Conservation (phyloP, 2,888 invertebrate species). For the Hirtodrosophila trivittata region DNA sequence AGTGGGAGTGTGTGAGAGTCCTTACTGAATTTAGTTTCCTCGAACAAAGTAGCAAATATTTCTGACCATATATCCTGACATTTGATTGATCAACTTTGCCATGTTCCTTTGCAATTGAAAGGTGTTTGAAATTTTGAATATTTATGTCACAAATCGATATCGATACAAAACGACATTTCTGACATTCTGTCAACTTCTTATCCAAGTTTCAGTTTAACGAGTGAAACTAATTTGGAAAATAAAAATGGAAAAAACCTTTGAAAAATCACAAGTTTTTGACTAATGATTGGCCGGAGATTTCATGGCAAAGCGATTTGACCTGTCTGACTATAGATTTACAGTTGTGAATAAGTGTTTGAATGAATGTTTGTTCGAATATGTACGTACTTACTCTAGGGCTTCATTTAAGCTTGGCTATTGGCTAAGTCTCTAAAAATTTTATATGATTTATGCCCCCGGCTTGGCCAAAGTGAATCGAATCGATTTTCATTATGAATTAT, state of each 20-base stretch:
- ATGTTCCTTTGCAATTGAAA: neutral
- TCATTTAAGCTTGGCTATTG: conserved; percentile 15
- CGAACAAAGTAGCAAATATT: conserved; percentile 5
- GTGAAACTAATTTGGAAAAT: too few species aligned
- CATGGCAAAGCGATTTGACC: conserved; percentile 20
- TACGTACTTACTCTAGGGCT: too few species aligned
- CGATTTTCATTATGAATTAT: conserved; percentile 73
- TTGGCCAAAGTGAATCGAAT: conserved; percentile 67
- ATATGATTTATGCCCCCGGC: conserved; percentile 62
- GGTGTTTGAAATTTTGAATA: neutral
- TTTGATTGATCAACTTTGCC: too few species aligned
- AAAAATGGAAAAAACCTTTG: too few species aligned
- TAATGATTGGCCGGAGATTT: conserved; percentile 30
- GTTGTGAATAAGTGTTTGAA: neutral
- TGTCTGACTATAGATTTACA: conserved; percentile 19
- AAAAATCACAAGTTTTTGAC: neutral
- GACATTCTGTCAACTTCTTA: too few species aligned
- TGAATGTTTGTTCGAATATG: neutral
- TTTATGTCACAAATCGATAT: neutral
- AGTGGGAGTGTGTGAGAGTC: conserved; percentile 1
- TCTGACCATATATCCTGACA: neutral
- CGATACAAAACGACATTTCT: too few species aligned
- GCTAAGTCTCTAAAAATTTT: conserved; percentile 51
- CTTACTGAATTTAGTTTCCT: conserved; percentile 25
- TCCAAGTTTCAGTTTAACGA: too few species aligned